Percentiles rank a stretch among this genome's conserved stretches.
Evolutionary conservation across 2,888 invertebrate genomes (phyloP).

Genomic region (Alloplasta piceator): DNA sequence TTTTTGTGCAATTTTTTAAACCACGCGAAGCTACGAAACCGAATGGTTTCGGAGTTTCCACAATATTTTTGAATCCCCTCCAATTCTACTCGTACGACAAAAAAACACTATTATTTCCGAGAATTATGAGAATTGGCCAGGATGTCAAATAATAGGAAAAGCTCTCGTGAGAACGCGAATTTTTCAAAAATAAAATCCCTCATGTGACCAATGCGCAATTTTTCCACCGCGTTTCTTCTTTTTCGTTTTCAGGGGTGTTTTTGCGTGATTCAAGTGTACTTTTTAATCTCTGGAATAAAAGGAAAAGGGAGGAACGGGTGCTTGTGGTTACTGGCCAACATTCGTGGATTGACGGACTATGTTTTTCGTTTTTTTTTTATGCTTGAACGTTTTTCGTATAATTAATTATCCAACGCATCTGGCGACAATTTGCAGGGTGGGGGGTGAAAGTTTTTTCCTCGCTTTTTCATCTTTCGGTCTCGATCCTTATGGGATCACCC

Average conservation of each 20-base stretch:
- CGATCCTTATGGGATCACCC: conserved; percentile 25
- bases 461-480: conserved; percentile 20
- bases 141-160: too few species aligned
- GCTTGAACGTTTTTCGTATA: conserved; percentile 30
- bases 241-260: background rate
- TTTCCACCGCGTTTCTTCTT: conserved; percentile 15
- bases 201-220: conserved; percentile 14
- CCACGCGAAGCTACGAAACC: conserved; percentile 11
- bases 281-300: background rate
- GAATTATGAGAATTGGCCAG: too few species aligned
- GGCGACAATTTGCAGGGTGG: conserved; percentile 46
- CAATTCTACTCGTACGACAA: too few species aligned
- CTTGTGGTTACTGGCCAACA: background rate
- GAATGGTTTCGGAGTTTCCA: conserved; percentile 32
- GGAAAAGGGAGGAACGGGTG: background rate
- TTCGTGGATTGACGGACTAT: background rate
- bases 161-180: background rate
- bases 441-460: background rate
- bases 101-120: too few species aligned
- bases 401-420: conserved; percentile 59
- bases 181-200: conserved; percentile 5
- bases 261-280: background rate
- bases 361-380: conserved; percentile 17
- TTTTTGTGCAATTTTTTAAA: conserved; percentile 8
- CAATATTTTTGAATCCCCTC: conserved; percentile 11